These are phyloP conservation scores for Eumerus sabulonum DNA, from an alignment of 2,888 invertebrate genomes.

Conservation along the genomic window DNA sequence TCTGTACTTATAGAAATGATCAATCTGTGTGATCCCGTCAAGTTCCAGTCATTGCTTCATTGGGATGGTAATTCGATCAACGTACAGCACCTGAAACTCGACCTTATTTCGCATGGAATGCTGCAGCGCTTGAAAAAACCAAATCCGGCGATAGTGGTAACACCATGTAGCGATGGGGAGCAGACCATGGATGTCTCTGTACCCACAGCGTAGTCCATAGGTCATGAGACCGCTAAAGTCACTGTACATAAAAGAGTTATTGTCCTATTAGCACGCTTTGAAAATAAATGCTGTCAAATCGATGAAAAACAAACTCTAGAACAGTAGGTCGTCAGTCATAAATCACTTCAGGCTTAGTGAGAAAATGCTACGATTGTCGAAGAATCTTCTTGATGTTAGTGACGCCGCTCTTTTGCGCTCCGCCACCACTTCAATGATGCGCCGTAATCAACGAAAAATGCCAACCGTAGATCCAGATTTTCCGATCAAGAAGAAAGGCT, in stretches of 20 bases:
- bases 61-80: slow-evolving; percentile 79
- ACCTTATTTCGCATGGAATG: slow-evolving; percentile 75
- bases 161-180: slow-evolving; percentile 60
- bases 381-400: no score
- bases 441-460: slow-evolving; percentile 76
- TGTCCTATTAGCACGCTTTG: no score
- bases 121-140: slow-evolving; percentile 72
- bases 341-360: no score
- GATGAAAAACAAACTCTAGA: no score
- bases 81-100: slow-evolving; percentile 78
- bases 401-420: no score
- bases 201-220: slow-evolving; percentile 7
- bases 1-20: slow-evolving; percentile 29
- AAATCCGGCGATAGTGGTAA: slow-evolving; percentile 57
- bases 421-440: slow-evolving; percentile 47
- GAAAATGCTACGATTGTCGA: no score
- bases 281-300: no score
- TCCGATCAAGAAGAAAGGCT: slow-evolving; percentile 81
- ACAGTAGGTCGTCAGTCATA: no score
- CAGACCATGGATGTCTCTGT: slow-evolving; percentile 55
- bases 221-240: no score
- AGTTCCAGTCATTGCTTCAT: slow-evolving; percentile 74
- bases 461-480: slow-evolving; percentile 75
- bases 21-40: slow-evolving; percentile 62
- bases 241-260: no score